Percentiles rank a stretch among this genome's conserved stretches.
Conservation (phyloP, 1,140 invertebrate genomes). For the Paralvinella palmiformis region DNA sequence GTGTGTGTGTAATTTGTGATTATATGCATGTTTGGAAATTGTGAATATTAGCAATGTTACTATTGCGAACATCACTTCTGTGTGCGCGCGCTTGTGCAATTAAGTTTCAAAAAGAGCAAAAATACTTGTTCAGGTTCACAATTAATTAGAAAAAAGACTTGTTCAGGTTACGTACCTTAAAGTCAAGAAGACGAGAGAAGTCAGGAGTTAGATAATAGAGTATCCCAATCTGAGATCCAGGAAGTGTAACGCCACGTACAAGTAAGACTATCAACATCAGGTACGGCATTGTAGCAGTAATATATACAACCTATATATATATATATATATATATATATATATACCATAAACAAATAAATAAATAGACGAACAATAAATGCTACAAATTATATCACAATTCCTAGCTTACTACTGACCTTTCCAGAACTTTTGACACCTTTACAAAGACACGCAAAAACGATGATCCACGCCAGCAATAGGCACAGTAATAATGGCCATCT, state of each 20-base stretch:
- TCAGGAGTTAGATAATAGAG: conserved; percentile 91
- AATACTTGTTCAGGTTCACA: no score
- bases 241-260: conserved; percentile 78
- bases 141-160: no score
- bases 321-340: background rate
- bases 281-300: conserved; percentile 91
- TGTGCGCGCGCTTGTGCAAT: no score
- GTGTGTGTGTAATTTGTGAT: no score
- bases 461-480: conserved; percentile 49
- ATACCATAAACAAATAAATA: no score
- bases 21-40: no score
- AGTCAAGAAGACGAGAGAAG: conserved; percentile 78
- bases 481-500: conserved; percentile 49
- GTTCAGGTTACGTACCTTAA: conserved; percentile 63
- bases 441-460: conserved; percentile 50
- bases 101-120: no score
- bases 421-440: conserved; percentile 53
- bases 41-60: no score
- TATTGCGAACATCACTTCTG: no score
- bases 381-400: no score
- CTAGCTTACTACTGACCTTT: conserved; percentile 49
- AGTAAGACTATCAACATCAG: conserved; percentile 85
- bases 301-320: conserved; percentile 77
- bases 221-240: conserved; percentile 70
- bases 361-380: no score